phyloP scores from a whole-genome alignment of 2,113 vertebrate species.

The Oxyruncus cristatus region DNA sequence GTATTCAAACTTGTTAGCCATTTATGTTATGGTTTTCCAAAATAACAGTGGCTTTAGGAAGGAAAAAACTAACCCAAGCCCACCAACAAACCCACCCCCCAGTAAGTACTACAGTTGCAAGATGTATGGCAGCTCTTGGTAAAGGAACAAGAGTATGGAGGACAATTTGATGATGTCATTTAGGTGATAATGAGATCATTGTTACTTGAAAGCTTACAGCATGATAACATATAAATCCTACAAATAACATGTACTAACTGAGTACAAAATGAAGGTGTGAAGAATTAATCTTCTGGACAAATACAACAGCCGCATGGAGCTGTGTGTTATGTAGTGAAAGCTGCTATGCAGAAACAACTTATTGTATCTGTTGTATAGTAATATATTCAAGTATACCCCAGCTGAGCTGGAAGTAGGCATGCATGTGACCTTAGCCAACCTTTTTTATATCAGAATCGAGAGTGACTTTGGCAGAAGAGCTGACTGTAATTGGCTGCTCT shows the following conservation, averaged over 20 bases:
- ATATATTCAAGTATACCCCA: not conserved
- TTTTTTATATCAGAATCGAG: not conserved
- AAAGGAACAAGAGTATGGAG: not conserved
- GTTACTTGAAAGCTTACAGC: not conserved
- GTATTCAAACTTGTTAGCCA: not conserved
- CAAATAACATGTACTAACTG: not conserved
- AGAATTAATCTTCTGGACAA: constrained; percentile 16
- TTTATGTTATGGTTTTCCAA: not conserved
- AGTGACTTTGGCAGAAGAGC: not conserved
- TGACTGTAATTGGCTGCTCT: not conserved
- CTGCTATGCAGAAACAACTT: not conserved
- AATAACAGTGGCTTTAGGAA: not conserved
- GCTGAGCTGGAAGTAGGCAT: not conserved
- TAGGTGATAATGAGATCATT: not conserved
- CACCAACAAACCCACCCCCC: not conserved
- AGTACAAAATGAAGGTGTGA: not conserved
- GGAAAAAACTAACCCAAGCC: not conserved
- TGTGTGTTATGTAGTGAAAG: not conserved
- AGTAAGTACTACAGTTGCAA: not conserved
- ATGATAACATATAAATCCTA: not conserved
- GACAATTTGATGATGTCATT: not conserved
- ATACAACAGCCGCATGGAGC: not conserved
- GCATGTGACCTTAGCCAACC: not conserved
- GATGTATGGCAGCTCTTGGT: not conserved
- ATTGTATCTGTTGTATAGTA: not conserved